Percentiles rank a stretch among this genome's conserved stretches.
These are phyloP conservation scores for Ditylenchus weischeri DNA, from an alignment of 2,888 invertebrate genomes.

Conservation along the genomic window DNA sequence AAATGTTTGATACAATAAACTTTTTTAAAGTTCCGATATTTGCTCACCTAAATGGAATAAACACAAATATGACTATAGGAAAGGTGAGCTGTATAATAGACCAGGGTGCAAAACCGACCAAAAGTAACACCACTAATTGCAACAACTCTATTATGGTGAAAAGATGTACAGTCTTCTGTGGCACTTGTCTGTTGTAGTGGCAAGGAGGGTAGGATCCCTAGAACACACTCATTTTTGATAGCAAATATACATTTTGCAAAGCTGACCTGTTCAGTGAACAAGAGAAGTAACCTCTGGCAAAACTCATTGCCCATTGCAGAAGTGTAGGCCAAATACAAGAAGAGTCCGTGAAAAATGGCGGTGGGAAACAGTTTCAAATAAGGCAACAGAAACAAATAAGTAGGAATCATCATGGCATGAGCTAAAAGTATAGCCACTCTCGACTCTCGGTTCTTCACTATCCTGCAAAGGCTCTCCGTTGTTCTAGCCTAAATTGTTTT, in stretches of 20 bases:
- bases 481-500: no score
- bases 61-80: constrained; percentile 48
- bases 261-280: constrained; percentile 65
- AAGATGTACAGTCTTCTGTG: constrained; percentile 63
- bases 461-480: constrained; percentile 38
- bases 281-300: constrained; percentile 65
- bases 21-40: background rate
- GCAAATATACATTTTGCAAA: background rate
- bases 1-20: constrained; percentile 10
- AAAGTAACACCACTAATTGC: constrained; percentile 57
- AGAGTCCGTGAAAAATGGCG: constrained; percentile 65
- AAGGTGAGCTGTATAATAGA: constrained; percentile 58
- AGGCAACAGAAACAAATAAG: constrained; percentile 64
- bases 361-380: constrained; percentile 62
- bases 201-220: constrained; percentile 64
- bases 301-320: constrained; percentile 66
- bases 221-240: constrained; percentile 20
- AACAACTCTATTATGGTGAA: constrained; percentile 63
- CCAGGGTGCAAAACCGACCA: constrained; percentile 61
- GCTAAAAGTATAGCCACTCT: constrained; percentile 65
- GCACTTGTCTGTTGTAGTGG: constrained; percentile 64
- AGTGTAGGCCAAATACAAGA: constrained; percentile 66
- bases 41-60: constrained; percentile 38
- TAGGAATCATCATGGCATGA: constrained; percentile 66
- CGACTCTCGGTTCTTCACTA: constrained; percentile 61